Evolutionary conservation across 2,888 invertebrate species (phyloP).

Genomic region (Calliscelio sp.): DNA sequence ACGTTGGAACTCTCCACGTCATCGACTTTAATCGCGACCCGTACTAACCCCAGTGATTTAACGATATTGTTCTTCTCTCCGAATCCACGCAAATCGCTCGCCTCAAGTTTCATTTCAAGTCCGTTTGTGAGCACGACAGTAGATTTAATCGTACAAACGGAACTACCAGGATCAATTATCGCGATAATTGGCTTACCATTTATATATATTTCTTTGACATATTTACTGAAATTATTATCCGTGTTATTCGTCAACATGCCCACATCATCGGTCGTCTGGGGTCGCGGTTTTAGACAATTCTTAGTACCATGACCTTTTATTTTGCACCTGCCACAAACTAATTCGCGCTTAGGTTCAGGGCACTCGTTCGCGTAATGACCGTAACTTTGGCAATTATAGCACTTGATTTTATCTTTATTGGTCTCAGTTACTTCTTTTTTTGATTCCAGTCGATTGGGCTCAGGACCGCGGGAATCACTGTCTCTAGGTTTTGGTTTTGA

Average conservation of each 20-base stretch:
- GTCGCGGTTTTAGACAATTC: conserved; percentile 31
- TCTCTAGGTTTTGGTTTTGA: no score
- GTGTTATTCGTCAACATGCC: no score
- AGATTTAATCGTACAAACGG: conserved; percentile 70
- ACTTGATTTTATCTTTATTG: conserved; percentile 21
- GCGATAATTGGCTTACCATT: neutral
- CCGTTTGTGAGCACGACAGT: conserved; percentile 39
- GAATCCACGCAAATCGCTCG: conserved; percentile 55
- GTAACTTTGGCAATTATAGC: conserved; percentile 37
- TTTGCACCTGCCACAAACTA: conserved; percentile 18
- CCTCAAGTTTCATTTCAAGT: conserved; percentile 19
- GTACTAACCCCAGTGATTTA: conserved; percentile 49
- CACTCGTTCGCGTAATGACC: conserved; percentile 37
- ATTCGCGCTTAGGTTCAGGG: conserved; percentile 3
- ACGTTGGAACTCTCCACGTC: neutral
- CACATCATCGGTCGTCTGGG: no score
- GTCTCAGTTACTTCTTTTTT: neutral
- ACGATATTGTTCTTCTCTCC: conserved; percentile 33
- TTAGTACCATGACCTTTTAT: conserved; percentile 34
- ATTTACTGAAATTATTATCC: no score
- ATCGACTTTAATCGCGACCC: conserved; percentile 1
- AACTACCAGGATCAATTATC: conserved; percentile 66
- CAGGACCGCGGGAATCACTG: no score
- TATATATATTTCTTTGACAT: neutral
- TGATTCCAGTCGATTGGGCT: no score